A percentile compares a stretch with the other conserved stretches of the same genome.
These are phyloP conservation scores for Procavia capensis DNA, from an alignment of 2,113 vertebrate genomes.

Conservation along the genomic window DNA sequence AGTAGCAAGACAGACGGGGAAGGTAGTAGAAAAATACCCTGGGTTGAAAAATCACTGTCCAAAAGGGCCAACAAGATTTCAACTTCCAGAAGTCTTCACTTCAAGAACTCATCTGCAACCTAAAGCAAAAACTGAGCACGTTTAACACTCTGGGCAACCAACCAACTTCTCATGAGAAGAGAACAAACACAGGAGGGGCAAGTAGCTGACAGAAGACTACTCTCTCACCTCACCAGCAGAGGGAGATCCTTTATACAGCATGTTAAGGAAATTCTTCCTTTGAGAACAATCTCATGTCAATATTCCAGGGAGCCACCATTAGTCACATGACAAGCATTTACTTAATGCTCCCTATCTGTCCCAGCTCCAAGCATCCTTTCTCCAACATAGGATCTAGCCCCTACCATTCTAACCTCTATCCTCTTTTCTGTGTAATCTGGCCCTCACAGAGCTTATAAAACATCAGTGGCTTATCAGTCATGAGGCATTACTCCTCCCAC, in stretches of 20 bases:
- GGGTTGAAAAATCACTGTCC: background rate
- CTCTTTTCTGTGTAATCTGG: background rate
- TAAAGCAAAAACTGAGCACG: slow-evolving; percentile 22
- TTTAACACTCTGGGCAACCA: background rate
- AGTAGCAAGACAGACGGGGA: background rate
- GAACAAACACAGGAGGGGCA: accelerated
- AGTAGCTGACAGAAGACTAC: background rate
- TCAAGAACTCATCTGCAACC: too few species aligned
- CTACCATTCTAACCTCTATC: background rate
- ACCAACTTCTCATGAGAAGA: background rate
- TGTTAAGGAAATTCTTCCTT: background rate
- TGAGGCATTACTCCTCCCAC: background rate
- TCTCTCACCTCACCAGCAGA: background rate
- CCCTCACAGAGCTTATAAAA: background rate
- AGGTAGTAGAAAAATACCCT: background rate
- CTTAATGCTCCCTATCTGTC: background rate
- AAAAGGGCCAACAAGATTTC: background rate
- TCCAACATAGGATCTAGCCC: background rate
- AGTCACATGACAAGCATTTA: background rate
- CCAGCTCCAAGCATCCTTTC: background rate
- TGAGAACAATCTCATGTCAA: background rate
- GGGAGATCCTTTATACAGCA: background rate
- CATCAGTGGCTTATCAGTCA: background rate
- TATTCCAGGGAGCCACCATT: background rate
- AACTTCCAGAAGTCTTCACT: background rate